Conservation (phyloP, 92 coral and sea anemone species). For the Chrysogorgia sp. region DNA sequence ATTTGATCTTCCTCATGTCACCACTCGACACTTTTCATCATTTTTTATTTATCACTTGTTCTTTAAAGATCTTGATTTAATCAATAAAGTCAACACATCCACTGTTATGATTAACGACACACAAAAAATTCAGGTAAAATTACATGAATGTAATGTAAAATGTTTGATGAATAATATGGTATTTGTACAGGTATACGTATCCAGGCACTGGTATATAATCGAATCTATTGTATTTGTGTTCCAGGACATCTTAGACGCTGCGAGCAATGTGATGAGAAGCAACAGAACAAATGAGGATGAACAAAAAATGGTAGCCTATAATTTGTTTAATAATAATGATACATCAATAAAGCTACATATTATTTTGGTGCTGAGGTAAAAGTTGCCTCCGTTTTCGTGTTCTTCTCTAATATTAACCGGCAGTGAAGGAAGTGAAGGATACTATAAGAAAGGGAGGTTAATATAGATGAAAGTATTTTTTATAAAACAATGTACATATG, state of each 20-base stretch:
- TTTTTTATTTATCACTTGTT: not conserved
- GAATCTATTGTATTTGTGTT: not conserved
- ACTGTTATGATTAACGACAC: conserved; percentile 10
- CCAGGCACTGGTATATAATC: not conserved
- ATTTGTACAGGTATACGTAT: not conserved
- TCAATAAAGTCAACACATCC: conserved; percentile 20
- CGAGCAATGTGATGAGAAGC: conserved; percentile 12
- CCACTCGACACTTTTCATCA: not conserved
- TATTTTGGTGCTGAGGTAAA: too few species aligned
- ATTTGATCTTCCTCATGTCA: too few species aligned
- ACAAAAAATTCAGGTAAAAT: not conserved
- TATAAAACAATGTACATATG: too few species aligned
- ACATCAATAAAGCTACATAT: too few species aligned
- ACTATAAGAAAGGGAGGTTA: too few species aligned
- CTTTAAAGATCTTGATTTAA: conserved; percentile 14
- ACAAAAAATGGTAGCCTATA: not conserved
- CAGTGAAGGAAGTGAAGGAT: too few species aligned
- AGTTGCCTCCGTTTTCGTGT: too few species aligned
- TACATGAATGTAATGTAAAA: not conserved
- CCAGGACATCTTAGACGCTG: conserved; percentile 10
- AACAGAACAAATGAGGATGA: not conserved
- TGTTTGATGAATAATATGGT: not conserved
- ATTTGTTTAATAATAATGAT: not conserved
- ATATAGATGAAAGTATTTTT: too few species aligned
- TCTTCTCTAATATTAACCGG: too few species aligned